phyloP scores from a whole-genome alignment of 2,113 vertebrate species.

The Antechinus flavipes region DNA sequence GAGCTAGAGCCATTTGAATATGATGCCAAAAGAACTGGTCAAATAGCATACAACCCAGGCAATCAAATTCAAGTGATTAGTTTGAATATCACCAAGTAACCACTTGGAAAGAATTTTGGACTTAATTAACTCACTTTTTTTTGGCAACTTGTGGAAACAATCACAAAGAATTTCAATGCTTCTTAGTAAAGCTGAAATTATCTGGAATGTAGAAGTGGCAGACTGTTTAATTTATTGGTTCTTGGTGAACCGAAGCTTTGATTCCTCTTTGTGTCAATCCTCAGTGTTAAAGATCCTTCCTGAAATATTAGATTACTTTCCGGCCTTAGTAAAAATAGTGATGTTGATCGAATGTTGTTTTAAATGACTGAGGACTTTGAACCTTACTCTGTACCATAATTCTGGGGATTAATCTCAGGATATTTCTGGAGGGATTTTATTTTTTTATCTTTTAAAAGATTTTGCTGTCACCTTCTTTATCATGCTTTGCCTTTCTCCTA shows the following conservation, averaged over 20 bases:
- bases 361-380: background rate
- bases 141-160: background rate
- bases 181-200: background rate
- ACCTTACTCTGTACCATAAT: background rate
- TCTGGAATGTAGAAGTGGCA: slow-evolving; percentile 3
- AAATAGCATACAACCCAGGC: slow-evolving; percentile 2
- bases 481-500: background rate
- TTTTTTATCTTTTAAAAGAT: background rate
- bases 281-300: background rate
- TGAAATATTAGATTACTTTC: background rate
- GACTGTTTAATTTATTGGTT: background rate
- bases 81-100: background rate
- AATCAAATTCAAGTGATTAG: background rate
- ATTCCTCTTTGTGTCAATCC: background rate
- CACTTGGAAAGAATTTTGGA: slow-evolving; percentile 7
- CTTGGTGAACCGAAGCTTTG: background rate
- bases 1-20: background rate
- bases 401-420: background rate
- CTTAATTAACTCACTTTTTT: background rate
- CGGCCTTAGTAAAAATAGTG: background rate
- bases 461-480: background rate
- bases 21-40: background rate
- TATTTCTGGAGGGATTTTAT: background rate
- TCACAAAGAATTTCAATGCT: slow-evolving; percentile 17
- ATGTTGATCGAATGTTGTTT: background rate